phyloP scores from a whole-genome alignment of 2,113 vertebrate genomes.

The Rhinogobius similis region DNA sequence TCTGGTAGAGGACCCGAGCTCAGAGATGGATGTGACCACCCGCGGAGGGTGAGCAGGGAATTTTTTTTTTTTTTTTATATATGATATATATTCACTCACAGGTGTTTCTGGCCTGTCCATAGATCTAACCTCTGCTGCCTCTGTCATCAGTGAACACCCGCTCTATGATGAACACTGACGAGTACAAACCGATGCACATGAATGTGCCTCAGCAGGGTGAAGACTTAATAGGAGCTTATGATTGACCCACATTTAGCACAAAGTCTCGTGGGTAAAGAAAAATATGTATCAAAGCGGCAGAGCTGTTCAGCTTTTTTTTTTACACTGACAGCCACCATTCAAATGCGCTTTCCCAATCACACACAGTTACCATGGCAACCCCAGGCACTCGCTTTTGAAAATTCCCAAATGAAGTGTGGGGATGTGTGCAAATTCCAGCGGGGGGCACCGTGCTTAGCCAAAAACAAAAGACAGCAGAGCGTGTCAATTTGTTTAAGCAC shows the following conservation, averaged over 20 bases:
- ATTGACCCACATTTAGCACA: constrained; percentile 74
- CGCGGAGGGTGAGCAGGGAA: too few relatives aligned
- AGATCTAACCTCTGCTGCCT: constrained; percentile 16
- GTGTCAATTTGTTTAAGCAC: not conserved
- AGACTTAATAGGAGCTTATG: constrained; percentile 71
- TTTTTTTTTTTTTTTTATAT: too few relatives aligned
- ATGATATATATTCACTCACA: too few relatives aligned
- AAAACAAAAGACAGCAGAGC: constrained; percentile 12
- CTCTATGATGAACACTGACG: constrained; percentile 50
- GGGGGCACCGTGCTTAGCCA: constrained; percentile 30
- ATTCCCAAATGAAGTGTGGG: constrained; percentile 57
- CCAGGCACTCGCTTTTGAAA: constrained; percentile 59
- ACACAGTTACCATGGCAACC: constrained; percentile 74
- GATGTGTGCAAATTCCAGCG: constrained; percentile 61
- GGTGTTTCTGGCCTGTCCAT: too few relatives aligned
- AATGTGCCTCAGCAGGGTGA: constrained; percentile 62
- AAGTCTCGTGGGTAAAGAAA: constrained; percentile 61
- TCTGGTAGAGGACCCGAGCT: too few relatives aligned
- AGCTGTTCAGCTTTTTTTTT: constrained; percentile 48
- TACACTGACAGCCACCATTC: constrained; percentile 63
- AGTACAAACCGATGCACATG: constrained; percentile 68
- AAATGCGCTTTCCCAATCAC: constrained; percentile 65
- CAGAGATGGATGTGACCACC: too few relatives aligned
- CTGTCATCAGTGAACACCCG: constrained; percentile 56
- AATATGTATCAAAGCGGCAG: constrained; percentile 61